Evolutionary conservation across 2,888 invertebrate genomes (phyloP), one percentile per base, ranked within the genome.

Genomic region (Philhelius pedissequus): DNA sequence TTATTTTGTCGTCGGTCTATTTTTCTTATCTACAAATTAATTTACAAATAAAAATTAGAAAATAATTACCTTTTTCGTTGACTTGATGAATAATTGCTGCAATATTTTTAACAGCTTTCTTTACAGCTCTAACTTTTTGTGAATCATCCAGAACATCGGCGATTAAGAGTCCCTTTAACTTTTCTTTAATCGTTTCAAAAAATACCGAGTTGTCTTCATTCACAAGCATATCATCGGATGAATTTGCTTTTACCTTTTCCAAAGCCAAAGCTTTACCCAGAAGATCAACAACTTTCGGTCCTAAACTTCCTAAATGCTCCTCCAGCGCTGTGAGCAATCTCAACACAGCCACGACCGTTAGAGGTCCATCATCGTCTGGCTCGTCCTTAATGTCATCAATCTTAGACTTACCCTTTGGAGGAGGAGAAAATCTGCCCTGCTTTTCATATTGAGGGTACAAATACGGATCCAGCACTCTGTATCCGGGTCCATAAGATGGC

Each of bases 101-200:
- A 81, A 95, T 95, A 89, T 96, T 95, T 89, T 95, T 94, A 83
- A 97, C 94, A 64, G 96, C 95, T 78, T 93, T 93, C 88, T 96
- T 95, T 74, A 95, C 95, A 45, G 96, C 95, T 80, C 93, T 93
- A 76, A 95, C 94, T 84, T 96, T 95, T 87, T 92, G 90, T 71
- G 89, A 87, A 83, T 92, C 90, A 7, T 91, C 91, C 86, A 94
- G 92, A 86, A 95, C 94, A 69, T 95, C 94, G 30, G 96, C 95
- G 88, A 95, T 94, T 77, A 95, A 91, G 68, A 95, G 94, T 56
- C 96, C 96, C 90, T 96, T 96, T 56, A 97, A 92, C 90, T 97
- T 97, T 90, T 97, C 97, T 88, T 96, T 97, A 0, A 95, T 95
- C 0, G 96, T 96, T 92, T 97, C 97, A 86, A 97, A 94, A 86